Conservation (phyloP, 2,888 invertebrate species). For the Watsonalla binaria region DNA sequence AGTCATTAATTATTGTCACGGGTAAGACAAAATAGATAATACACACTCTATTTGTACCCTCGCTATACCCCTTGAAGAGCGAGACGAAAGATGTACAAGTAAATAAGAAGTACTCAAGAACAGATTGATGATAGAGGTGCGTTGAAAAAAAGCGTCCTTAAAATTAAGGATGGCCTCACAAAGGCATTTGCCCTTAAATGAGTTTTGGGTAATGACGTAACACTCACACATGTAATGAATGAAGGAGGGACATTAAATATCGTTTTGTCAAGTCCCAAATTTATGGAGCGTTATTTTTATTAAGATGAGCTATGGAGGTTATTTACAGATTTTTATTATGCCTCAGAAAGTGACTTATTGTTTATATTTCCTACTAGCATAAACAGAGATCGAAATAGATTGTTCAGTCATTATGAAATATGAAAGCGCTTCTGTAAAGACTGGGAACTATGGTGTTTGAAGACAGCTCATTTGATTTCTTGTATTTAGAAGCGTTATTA, state of each 20-base stretch:
- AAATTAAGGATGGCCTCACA: slow-evolving; percentile 61
- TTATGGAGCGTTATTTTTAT: slow-evolving; percentile 53
- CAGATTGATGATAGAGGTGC: slow-evolving; percentile 66
- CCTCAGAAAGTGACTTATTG: slow-evolving; percentile 38
- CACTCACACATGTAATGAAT: slow-evolving; percentile 50
- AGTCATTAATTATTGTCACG: slow-evolving; percentile 78
- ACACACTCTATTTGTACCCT: slow-evolving; percentile 72
- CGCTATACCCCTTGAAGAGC: slow-evolving; percentile 55
- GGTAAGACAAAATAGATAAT: slow-evolving; percentile 77
- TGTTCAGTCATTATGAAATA: slow-evolving; percentile 1
- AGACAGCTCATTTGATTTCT: not conserved
- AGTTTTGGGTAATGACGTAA: slow-evolving; percentile 64
- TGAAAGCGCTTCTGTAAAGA: slow-evolving; percentile 7
- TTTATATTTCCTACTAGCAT: slow-evolving; percentile 50
- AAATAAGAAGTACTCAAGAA: slow-evolving; percentile 58
- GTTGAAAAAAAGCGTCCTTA: slow-evolving; percentile 69
- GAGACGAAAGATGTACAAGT: slow-evolving; percentile 69
- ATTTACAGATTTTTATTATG: slow-evolving; percentile 58
- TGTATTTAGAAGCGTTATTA: slow-evolving; percentile 2
- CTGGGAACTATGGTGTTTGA: not conserved
- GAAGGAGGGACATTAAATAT: slow-evolving; percentile 64
- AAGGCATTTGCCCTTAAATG: slow-evolving; percentile 59
- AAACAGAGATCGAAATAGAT: slow-evolving; percentile 21
- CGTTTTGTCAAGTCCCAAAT: slow-evolving; percentile 71
- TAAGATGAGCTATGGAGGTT: slow-evolving; percentile 49